phyloP scores from a whole-genome alignment of 1,140 invertebrate genomes.

The Heliconius congener region DNA sequence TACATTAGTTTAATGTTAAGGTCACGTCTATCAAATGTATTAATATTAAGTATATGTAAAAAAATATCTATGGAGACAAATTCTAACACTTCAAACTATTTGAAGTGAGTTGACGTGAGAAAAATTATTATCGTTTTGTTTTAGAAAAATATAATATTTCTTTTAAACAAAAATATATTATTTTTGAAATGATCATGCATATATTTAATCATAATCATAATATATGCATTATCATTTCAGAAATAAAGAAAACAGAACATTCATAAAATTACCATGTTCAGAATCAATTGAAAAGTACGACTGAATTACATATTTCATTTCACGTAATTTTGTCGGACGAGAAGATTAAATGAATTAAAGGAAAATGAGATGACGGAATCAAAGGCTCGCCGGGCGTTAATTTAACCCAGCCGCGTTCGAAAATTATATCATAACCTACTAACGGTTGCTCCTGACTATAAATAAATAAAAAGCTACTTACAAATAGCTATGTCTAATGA shows the following conservation, averaged over 20 bases:
- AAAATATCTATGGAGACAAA: no score
- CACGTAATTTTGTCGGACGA: slow-evolving; percentile 25
- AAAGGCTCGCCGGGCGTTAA: slow-evolving; percentile 36
- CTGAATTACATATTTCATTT: neutral
- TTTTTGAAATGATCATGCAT: no score
- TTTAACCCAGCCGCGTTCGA: slow-evolving; percentile 27
- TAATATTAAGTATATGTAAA: no score
- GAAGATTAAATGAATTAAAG: slow-evolving; percentile 38
- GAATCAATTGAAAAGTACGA: neutral
- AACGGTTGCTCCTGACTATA: slow-evolving; percentile 4
- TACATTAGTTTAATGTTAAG: no score
- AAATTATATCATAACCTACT: slow-evolving; percentile 21
- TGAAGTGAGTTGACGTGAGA: no score
- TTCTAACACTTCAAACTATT: no score
- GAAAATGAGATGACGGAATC: slow-evolving; percentile 30
- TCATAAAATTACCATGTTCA: neutral
- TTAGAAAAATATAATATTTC: neutral
- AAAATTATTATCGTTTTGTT: neutral
- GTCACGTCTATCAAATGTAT: no score
- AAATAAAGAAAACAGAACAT: neutral
- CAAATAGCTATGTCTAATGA: no score
- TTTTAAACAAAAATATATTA: neutral
- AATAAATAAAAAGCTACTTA: slow-evolving; percentile 8
- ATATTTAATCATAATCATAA: no score
- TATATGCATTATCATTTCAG: neutral